phyloP scores from a whole-genome alignment of 2,888 invertebrate species.

The Nomada ruficornis region DNA sequence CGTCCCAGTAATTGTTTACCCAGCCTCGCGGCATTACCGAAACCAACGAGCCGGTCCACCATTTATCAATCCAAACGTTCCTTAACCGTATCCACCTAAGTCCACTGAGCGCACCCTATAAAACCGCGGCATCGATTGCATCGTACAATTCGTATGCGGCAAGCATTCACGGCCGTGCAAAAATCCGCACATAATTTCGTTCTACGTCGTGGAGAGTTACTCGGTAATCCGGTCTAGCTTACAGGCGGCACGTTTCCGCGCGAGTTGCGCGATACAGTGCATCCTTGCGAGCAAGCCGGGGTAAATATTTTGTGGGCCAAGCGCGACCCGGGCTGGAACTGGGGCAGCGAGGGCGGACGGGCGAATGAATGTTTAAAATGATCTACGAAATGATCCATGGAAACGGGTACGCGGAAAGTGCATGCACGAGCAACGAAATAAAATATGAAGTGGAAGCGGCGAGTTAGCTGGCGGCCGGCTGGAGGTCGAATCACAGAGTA shows the following conservation, averaged over 20 bases:
- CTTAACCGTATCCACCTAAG: background rate
- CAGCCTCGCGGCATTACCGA: background rate
- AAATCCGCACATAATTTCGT: constrained; percentile 44
- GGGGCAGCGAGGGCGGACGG: constrained; percentile 22
- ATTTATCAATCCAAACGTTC: constrained; percentile 20
- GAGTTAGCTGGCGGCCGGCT: background rate
- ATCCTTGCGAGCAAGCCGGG: background rate
- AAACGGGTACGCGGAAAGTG: constrained; percentile 14
- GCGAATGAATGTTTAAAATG: constrained; percentile 56
- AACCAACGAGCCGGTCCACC: background rate
- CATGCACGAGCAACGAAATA: constrained; percentile 26
- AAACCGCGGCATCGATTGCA: background rate
- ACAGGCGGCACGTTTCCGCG: constrained; percentile 27
- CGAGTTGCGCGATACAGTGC: constrained; percentile 15
- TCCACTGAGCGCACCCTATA: background rate
- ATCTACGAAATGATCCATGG: constrained; percentile 60
- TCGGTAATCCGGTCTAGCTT: constrained; percentile 41
- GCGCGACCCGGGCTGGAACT: background rate
- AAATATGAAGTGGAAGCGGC: constrained; percentile 42
- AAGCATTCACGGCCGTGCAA: constrained; percentile 13
- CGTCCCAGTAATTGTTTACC: background rate
- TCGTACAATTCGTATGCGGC: constrained; percentile 27
- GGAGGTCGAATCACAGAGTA: constrained; percentile 41
- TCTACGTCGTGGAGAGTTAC: constrained; percentile 8
- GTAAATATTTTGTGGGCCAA: constrained; percentile 29